phyloP scores from a whole-genome alignment of 2,797 vertebrate species.

The Myotis myotis region DNA sequence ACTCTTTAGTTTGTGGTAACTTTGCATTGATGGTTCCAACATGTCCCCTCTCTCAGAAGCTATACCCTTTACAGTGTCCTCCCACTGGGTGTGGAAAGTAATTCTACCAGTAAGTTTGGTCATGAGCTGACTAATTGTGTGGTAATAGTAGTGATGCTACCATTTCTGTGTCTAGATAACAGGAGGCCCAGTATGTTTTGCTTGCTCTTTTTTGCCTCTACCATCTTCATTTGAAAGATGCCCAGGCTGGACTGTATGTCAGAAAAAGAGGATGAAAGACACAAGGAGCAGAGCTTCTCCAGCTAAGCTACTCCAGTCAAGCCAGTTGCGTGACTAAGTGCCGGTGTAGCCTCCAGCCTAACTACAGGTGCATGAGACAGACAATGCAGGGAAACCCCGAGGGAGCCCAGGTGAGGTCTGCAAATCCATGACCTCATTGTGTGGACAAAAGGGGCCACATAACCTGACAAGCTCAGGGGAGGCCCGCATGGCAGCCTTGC shows the following conservation, averaged over 20 bases:
- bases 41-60: not conserved
- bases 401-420: rapidly evolving
- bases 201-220: not conserved
- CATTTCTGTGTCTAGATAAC: not conserved
- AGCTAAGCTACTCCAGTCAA: not conserved
- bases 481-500: no score
- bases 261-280: not conserved
- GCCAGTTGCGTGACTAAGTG: no score
- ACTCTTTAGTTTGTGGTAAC: not conserved
- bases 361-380: not conserved
- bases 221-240: not conserved
- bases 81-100: not conserved
- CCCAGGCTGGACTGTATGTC: not conserved
- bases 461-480: no score
- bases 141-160: no score
- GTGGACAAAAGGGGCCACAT: no score
- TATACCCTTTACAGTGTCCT: not conserved
- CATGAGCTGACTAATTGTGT: not conserved
- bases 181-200: not conserved
- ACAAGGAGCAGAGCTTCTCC: not conserved
- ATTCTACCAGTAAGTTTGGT: not conserved
- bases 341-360: not conserved
- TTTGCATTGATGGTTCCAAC: not conserved
- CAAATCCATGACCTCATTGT: not conserved
- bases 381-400: not conserved